phyloP scores from a whole-genome alignment of 2,888 invertebrate species.

The Seira ritae region DNA sequence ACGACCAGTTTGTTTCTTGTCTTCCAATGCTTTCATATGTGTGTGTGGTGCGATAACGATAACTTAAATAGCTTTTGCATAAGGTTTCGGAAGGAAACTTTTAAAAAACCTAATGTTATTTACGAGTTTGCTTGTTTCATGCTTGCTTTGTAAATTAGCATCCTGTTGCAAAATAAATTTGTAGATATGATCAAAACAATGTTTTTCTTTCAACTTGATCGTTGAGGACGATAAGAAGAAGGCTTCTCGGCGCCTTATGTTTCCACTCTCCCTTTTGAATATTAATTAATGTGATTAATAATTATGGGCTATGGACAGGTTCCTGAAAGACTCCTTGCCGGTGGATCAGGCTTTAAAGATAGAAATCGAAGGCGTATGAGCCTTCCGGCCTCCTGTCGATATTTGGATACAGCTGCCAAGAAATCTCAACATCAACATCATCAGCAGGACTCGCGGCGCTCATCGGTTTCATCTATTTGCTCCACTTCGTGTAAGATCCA shows the following conservation, averaged over 20 bases:
- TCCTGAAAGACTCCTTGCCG: slow-evolving; percentile 74
- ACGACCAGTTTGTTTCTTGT: background rate
- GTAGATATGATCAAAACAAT: background rate
- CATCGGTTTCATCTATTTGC: slow-evolving; percentile 75
- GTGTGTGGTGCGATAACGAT: too few relatives aligned
- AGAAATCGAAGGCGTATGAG: slow-evolving; percentile 75
- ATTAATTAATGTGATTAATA: background rate
- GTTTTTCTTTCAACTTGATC: background rate
- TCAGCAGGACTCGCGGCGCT: slow-evolving; percentile 74
- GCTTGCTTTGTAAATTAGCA: background rate
- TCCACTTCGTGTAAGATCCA: slow-evolving; percentile 75
- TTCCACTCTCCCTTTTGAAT: background rate
- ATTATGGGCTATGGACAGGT: slow-evolving; percentile 67
- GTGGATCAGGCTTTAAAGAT: slow-evolving; percentile 75
- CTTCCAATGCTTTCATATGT: background rate
- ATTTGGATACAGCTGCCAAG: slow-evolving; percentile 73
- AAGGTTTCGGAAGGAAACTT: too few relatives aligned
- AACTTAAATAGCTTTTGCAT: too few relatives aligned
- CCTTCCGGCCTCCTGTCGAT: slow-evolving; percentile 75
- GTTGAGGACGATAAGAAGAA: background rate
- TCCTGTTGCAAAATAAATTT: background rate
- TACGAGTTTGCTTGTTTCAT: background rate
- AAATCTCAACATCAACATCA: slow-evolving; percentile 65
- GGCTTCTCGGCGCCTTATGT: background rate
- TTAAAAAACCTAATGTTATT: background rate